phyloP scores from a whole-genome alignment of 1,140 invertebrate genomes.

The Drosophila gunungcola region DNA sequence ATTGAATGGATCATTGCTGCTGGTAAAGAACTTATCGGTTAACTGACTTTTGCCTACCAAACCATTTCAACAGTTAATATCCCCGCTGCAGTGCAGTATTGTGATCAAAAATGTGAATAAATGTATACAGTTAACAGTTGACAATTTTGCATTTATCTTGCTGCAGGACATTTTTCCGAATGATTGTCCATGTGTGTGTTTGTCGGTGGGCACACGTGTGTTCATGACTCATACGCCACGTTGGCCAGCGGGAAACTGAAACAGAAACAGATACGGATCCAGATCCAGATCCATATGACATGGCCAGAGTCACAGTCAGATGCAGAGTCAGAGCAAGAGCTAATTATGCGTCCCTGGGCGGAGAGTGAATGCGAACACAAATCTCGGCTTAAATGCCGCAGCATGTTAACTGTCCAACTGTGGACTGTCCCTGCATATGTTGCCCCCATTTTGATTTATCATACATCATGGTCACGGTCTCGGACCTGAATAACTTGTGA shows the following conservation, averaged over 20 bases:
- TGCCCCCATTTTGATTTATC: constrained; percentile 67
- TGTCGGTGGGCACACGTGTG: constrained; percentile 26
- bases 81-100: neutral
- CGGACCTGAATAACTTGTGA: constrained; percentile 49
- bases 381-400: constrained; percentile 68
- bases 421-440: constrained; percentile 35
- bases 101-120: constrained; percentile 14
- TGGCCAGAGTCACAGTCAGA: neutral
- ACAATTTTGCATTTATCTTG: constrained; percentile 41
- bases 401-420: constrained; percentile 63
- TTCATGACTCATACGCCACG: constrained; percentile 41
- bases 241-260: constrained; percentile 14
- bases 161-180: constrained; percentile 12
- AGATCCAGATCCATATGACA: constrained; percentile 4
- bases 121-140: constrained; percentile 35
- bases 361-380: constrained; percentile 47
- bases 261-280: neutral
- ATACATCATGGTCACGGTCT: constrained; percentile 78
- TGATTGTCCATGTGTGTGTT: neutral
- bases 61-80: neutral
- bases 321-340: constrained; percentile 31
- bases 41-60: neutral
- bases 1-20: too few species aligned
- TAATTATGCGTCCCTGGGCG: constrained; percentile 60
- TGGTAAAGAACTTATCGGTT: too few species aligned